Conservation (phyloP, 2,888 invertebrate species). For the Steinernema scapterisci region DNA sequence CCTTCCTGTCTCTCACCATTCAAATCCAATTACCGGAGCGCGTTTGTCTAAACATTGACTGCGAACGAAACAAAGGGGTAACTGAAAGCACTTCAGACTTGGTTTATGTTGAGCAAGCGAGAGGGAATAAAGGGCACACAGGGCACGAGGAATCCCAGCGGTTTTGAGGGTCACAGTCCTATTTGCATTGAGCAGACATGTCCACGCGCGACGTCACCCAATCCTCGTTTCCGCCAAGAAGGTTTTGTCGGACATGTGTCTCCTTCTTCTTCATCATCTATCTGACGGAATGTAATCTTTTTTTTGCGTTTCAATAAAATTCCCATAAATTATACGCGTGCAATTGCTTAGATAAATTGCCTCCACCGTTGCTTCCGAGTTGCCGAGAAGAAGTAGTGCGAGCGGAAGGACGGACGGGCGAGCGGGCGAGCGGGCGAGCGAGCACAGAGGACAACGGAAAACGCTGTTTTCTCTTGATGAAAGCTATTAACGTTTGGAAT, state of each 20-base stretch:
- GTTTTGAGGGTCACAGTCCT: neutral
- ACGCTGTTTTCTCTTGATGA: neutral
- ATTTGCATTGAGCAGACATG: conserved; percentile 21
- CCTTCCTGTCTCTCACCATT: conserved; percentile 2
- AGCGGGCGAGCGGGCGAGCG: neutral
- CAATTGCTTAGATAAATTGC: conserved; percentile 25
- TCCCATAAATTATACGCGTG: conserved; percentile 21
- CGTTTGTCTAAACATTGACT: conserved; percentile 2
- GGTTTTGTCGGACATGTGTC: conserved; percentile 22
- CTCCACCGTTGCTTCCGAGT: neutral
- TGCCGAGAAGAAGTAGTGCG: neutral
- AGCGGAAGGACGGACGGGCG: neutral
- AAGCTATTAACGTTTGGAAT: no score
- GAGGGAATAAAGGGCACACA: no score
- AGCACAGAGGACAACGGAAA: neutral
- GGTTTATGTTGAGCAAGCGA: no score
- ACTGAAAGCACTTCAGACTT: neutral
- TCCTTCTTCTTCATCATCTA: conserved; percentile 7
- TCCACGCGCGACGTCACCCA: conserved; percentile 16
- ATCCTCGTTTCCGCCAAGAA: neutral
- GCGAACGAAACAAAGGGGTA: neutral
- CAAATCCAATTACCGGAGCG: conserved; percentile 22
- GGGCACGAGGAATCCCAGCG: neutral
- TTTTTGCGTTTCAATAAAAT: conserved; percentile 27
- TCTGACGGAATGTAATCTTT: conserved; percentile 31